Conservation (phyloP, 2,888 invertebrate species). For the Synergus laeviventris region DNA sequence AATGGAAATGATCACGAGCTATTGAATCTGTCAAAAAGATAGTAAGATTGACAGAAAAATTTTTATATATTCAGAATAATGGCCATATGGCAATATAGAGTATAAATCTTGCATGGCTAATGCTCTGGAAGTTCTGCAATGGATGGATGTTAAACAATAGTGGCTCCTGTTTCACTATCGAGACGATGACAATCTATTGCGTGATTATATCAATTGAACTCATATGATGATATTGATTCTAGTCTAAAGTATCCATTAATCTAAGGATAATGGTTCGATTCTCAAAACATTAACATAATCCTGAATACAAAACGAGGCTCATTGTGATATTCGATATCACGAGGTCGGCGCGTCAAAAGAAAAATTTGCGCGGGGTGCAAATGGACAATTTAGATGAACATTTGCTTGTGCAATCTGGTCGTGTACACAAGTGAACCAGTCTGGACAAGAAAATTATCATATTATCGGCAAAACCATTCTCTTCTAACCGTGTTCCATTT, state of each 20-base stretch:
- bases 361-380: constrained; percentile 14
- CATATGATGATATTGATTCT: neutral
- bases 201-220: constrained; percentile 1
- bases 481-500: constrained; percentile 52
- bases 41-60: neutral
- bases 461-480: constrained; percentile 57
- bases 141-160: constrained; percentile 8
- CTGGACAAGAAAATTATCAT: constrained; percentile 53
- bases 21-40: constrained; percentile 21
- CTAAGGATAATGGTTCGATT: neutral
- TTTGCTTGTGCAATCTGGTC: constrained; percentile 37
- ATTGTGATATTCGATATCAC: neutral
- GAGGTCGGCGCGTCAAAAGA: neutral
- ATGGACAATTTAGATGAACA: constrained; percentile 50
- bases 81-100: neutral
- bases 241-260: constrained; percentile 15
- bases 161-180: constrained; percentile 15
- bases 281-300: neutral
- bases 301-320: neutral
- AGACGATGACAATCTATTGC: constrained; percentile 14
- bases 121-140: constrained; percentile 12
- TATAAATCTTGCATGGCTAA: constrained; percentile 20
- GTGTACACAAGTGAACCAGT: constrained; percentile 46
- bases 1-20: neutral
- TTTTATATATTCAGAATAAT: constrained; percentile 14